Evolutionary conservation across 2,888 invertebrate species (phyloP).

Genomic region (Pheosia tremula): DNA sequence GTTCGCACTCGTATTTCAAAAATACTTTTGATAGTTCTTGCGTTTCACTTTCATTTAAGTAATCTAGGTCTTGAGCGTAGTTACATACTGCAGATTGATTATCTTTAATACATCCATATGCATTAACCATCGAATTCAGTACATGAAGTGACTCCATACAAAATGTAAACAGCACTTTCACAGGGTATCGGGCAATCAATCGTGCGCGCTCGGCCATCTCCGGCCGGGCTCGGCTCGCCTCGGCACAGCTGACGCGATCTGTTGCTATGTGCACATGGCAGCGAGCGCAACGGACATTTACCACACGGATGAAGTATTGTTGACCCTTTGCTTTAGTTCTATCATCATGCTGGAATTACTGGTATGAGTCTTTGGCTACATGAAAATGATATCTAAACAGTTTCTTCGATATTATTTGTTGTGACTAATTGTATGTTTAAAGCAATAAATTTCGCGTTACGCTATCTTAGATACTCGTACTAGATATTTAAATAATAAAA

Average conservation of each 20-base stretch:
- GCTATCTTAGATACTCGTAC: not conserved
- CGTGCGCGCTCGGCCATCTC: conserved; percentile 52
- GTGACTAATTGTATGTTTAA: not conserved
- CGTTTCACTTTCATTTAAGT: too few relatives aligned
- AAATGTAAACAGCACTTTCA: conserved; percentile 50
- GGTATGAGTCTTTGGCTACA: not conserved
- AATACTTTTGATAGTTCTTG: too few relatives aligned
- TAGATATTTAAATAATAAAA: conserved; percentile 1
- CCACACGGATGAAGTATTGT: conserved; percentile 6
- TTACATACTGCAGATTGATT: not conserved
- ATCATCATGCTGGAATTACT: not conserved
- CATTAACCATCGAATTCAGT: conserved; percentile 6
- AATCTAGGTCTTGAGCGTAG: too few relatives aligned
- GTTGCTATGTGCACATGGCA: conserved; percentile 76
- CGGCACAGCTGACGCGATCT: conserved; percentile 76
- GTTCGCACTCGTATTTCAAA: too few relatives aligned
- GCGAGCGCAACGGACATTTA: conserved; percentile 55
- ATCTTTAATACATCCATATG: not conserved
- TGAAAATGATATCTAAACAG: not conserved
- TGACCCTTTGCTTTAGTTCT: not conserved
- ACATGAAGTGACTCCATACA: conserved; percentile 7
- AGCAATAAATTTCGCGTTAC: not conserved
- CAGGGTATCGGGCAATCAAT: conserved; percentile 61
- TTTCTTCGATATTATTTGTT: not conserved
- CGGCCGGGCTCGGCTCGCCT: conserved; percentile 48